Base-by-base conservation (phyloP, 2,888 invertebrate species). In the Anodontia alba region DNA sequence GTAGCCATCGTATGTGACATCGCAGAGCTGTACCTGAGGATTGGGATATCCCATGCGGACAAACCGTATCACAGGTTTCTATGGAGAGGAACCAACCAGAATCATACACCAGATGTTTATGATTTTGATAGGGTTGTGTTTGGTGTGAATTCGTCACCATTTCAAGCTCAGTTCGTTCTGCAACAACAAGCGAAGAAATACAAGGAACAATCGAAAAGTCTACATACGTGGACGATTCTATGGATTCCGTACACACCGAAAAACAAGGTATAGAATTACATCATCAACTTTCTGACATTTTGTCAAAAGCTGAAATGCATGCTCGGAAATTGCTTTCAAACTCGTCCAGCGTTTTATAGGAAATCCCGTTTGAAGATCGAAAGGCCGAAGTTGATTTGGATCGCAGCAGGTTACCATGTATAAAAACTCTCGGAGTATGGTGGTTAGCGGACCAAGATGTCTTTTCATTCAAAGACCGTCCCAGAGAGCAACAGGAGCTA, bases 141-240 rank as follows among this genome's bases (percentile, higher is more conserved):
- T 76, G 86, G 84, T 15, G 71, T 84, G 38, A 38, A 82, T 71
- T 82, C 80, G 8, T 87, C 86, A 17, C 87, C 84, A 29, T 84
- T 84, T 74, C 51, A 78, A 46, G 84, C 87, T 15, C 81, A 82
- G 33, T 82, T 31, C 76, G 81, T 84, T 2, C 42, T 82, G 5
- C 78, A 76, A 49, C 42, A 80, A 8, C 69, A 87, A 76, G 82
- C 81, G n/a, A 71, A 67, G 43, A 62, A 23, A 8, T 26, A 76
- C 29, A 33, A 66, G 80, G 82, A 72, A 84, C 82, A n/a, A 62
- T 86, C n/a, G n/a, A 75, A 12, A 38, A 38, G 12, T 82, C 80
- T 3, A 82, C 84, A 15, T 87, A 83, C 49, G 85, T 87, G 81
- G 83, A 83, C 71, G 86, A 84, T 33, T 80, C 73, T 23, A 71